A percentile compares a stretch with the other conserved stretches of the same genome.
phyloP scores from a whole-genome alignment of 2,888 invertebrate species.

The Resseliella maxima region DNA sequence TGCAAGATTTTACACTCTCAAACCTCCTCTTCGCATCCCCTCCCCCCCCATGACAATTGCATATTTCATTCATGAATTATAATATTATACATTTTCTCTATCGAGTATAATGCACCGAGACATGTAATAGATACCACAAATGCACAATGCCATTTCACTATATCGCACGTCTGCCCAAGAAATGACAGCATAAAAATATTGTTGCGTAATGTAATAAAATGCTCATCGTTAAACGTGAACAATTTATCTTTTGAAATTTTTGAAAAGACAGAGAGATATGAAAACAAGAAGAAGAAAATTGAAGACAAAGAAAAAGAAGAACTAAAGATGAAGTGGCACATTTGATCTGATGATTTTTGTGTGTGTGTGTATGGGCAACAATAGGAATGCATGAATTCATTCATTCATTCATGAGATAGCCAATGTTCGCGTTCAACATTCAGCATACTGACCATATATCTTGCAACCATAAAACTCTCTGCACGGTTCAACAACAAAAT shows the following conservation, averaged over 20 bases:
- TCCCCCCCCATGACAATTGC: conserved; percentile 44
- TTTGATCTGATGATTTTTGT: conserved; percentile 24
- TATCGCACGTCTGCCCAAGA: conserved; percentile 17
- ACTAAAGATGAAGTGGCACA: neutral
- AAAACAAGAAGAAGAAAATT: neutral
- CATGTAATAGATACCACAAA: neutral
- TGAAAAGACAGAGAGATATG: neutral
- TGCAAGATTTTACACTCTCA: conserved; percentile 30
- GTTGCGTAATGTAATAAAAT: conserved; percentile 21
- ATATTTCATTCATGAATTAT: conserved; percentile 3
- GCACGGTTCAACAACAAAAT: neutral
- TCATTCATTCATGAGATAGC: neutral
- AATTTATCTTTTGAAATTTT: conserved; percentile 18
- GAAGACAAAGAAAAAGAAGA: neutral
- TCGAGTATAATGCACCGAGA: neutral
- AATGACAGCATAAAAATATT: conserved; percentile 13
- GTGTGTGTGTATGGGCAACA: too few species aligned
- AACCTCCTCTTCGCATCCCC: too few species aligned
- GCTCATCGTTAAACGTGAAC: conserved; percentile 21
- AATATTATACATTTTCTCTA: neutral
- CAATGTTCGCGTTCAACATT: neutral
- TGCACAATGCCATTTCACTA: neutral
- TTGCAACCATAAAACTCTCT: neutral
- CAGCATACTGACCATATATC: conserved; percentile 22
- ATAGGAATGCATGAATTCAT: too few species aligned